Base-by-base conservation (phyloP, 2,888 invertebrate species). In the Tuberolachnus salignus region DNA sequence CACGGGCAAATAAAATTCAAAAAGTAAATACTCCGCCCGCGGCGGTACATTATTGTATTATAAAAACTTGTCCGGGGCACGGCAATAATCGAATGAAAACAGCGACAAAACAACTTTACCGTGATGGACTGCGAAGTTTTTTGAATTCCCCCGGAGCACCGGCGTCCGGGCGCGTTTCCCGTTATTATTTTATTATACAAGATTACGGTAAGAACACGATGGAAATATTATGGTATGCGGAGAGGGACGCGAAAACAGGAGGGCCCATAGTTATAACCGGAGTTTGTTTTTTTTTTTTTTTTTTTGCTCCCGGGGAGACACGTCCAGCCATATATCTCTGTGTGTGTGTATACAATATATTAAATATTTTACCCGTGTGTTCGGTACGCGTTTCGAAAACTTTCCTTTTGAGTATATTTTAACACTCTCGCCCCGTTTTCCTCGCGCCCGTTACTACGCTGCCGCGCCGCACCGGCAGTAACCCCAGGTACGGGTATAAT, bases 51-150 rank as follows among this genome's bases (percentile, higher is more conserved):
- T n/a, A n/a, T n/a, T n/a, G n/a, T n/a, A n/a, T n/a, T n/a, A n/a
- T n/a, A n/a, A n/a, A n/a, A n/a, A n/a, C n/a, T n/a, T n/a, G n/a
- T n/a, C n/a, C n/a, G n/a, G n/a, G n/a, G n/a, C n/a, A n/a, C n/a
- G n/a, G n/a, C 13, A 34, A 19, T n/a, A 34, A 67, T 51, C 26
- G 34, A 51, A 19, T 16, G 16, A 66, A 66, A 23, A 46, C 66
- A 21, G 19, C 34, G 51, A 34, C 34, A 67, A 51, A 34, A 19
- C 51, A 53, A 51, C 26, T 67, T 67, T 53, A 34, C 34, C n/a
- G 51, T 34, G 67, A 11, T 13, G n/a, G 23, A 67, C n/a, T 26
- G 3, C 34, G 13, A 51, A 67, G 67, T 67, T 67, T 67, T 51
- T n/a, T 67, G 51, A 51, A 67, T 67, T 67, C 51, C 26, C 34